phyloP scores from a whole-genome alignment of 2,797 vertebrate species.

The Vultur gryphus region DNA sequence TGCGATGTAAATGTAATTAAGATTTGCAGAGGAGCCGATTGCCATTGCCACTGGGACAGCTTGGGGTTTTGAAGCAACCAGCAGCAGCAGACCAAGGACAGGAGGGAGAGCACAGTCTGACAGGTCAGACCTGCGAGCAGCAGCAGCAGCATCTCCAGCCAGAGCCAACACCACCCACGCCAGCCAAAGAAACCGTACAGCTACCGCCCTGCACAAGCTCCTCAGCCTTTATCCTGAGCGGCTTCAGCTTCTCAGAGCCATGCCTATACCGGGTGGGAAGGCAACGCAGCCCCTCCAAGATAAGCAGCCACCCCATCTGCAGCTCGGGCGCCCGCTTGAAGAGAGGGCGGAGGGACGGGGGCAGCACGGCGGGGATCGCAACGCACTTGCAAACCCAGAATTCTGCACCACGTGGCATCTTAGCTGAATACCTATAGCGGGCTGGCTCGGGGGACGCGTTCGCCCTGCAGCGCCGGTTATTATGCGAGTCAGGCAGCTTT shows the following conservation, averaged over 20 bases:
- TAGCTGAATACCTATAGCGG: neutral
- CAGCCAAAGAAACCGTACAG: neutral
- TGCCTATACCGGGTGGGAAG: rapidly evolving
- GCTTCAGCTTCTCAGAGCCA: neutral
- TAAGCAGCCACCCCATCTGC: neutral
- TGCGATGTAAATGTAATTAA: no score
- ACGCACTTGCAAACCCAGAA: rapidly evolving
- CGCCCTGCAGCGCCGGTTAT: rapidly evolving
- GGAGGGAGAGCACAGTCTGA: neutral
- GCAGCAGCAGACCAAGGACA: neutral
- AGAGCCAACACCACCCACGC: neutral
- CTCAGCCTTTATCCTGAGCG: rapidly evolving
- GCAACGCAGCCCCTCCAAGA: neutral
- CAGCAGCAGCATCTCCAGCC: neutral
- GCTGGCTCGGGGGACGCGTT: neutral
- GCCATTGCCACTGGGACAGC: neutral
- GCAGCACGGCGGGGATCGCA: rapidly evolving
- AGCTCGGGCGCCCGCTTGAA: rapidly evolving
- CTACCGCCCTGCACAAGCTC: neutral
- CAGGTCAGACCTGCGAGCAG: neutral
- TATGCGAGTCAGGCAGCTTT: slow-evolving; percentile 25
- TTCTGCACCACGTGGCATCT: rapidly evolving
- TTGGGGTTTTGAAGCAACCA: neutral
- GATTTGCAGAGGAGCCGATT: neutral
- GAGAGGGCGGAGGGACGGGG: neutral